These are phyloP conservation scores for Drosophila simulans DNA, from an alignment of 1,140 invertebrate species.

Conservation along the genomic window DNA sequence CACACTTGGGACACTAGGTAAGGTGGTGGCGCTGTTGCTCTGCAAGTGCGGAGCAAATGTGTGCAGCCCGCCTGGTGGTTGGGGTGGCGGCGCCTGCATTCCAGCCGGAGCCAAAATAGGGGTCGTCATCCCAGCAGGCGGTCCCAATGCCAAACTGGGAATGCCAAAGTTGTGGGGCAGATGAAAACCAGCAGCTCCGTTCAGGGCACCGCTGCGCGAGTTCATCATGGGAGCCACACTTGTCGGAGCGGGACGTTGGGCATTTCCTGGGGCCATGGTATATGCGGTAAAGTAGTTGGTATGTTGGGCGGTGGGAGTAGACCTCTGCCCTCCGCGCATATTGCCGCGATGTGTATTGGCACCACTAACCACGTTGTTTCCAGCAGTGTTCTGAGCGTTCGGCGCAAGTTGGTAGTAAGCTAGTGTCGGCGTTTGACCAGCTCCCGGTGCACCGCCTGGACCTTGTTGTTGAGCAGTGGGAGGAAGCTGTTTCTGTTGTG, in stretches of 20 bases:
- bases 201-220: slow-evolving; percentile 42
- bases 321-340: slow-evolving; percentile 44
- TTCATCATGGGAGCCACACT: slow-evolving; percentile 54
- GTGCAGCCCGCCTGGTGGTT: slow-evolving; percentile 39
- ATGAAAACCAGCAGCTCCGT: slow-evolving; percentile 48
- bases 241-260: slow-evolving; percentile 39
- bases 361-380: slow-evolving; percentile 6
- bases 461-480: slow-evolving; percentile 39
- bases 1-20: slow-evolving; percentile 24
- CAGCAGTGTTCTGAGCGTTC: slow-evolving; percentile 29
- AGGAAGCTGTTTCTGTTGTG: slow-evolving; percentile 48
- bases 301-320: slow-evolving; percentile 50
- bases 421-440: slow-evolving; percentile 28
- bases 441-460: slow-evolving; percentile 12
- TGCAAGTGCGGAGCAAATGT: slow-evolving; percentile 54
- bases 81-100: slow-evolving; percentile 15
- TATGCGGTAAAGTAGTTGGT: slow-evolving; percentile 39
- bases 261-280: slow-evolving; percentile 30
- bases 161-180: slow-evolving; percentile 34
- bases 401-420: slow-evolving; percentile 30
- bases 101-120: slow-evolving; percentile 37
- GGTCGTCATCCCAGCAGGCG: slow-evolving; percentile 28
- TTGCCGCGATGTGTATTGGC: slow-evolving; percentile 38
- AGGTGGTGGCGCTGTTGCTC: slow-evolving; percentile 25
- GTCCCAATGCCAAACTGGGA: slow-evolving; percentile 32